These are phyloP conservation scores for Drosophila ercepeae DNA, from an alignment of 1,140 invertebrate species.

Conservation along the genomic window DNA sequence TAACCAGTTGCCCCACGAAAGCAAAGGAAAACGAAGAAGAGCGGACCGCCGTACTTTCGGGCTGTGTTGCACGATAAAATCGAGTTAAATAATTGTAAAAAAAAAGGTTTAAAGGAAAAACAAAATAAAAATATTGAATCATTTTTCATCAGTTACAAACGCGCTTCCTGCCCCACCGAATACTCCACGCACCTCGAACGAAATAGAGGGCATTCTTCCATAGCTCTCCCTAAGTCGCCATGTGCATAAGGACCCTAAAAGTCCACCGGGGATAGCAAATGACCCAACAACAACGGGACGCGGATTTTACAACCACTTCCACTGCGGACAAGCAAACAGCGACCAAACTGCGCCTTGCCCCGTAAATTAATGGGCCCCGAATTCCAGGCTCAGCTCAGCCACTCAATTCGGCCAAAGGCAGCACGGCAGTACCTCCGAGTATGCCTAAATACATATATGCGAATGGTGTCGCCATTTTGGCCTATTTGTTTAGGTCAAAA, in stretches of 20 bases:
- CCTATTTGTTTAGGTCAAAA: constrained; percentile 65
- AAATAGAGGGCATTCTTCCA: not conserved
- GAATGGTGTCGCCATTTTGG: constrained; percentile 16
- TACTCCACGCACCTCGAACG: no score
- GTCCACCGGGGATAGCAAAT: constrained; percentile 22
- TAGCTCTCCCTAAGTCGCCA: no score
- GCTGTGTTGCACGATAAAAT: not conserved
- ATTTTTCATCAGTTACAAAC: no score
- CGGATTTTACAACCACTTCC: constrained; percentile 36
- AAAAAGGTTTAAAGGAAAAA: no score
- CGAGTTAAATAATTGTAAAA: not conserved
- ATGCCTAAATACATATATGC: not conserved
- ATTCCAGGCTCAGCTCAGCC: constrained; percentile 7
- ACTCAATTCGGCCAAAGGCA: not conserved
- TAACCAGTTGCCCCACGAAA: not conserved
- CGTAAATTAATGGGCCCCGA: constrained; percentile 34
- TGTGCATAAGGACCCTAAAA: constrained; percentile 17
- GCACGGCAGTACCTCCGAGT: not conserved
- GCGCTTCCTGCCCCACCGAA: no score
- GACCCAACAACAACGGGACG: constrained; percentile 12
- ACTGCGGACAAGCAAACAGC: constrained; percentile 17
- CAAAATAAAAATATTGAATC: no score
- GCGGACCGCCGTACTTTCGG: constrained; percentile 13
- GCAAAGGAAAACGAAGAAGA: constrained; percentile 22
- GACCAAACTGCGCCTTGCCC: constrained; percentile 3